These are phyloP conservation scores for Ylistrum balloti DNA, from an alignment of 1,140 invertebrate species.

Conservation along the genomic window DNA sequence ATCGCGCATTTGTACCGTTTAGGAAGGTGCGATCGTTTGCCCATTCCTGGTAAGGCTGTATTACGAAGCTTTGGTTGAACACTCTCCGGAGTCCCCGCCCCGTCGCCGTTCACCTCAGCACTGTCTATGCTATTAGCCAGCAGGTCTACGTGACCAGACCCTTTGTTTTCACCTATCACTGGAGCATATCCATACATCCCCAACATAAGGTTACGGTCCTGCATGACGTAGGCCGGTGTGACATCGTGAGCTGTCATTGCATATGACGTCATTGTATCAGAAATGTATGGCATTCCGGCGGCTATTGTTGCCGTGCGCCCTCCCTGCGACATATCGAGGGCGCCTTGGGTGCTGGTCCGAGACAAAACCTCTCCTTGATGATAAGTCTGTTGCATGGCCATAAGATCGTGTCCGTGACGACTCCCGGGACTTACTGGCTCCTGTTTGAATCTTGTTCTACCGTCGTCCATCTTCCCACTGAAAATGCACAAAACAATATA, in stretches of 20 bases:
- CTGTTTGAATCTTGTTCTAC: not conserved
- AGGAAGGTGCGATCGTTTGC: conserved; percentile 63
- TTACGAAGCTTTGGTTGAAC: not conserved
- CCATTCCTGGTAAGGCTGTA: conserved; percentile 36
- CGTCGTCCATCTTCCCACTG: not conserved
- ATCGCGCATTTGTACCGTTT: conserved; percentile 70
- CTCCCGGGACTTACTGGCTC: not conserved
- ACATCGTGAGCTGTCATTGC: not conserved
- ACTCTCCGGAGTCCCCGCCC: not conserved
- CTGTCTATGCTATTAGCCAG: not conserved
- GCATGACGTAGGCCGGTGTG: not conserved
- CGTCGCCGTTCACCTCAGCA: not conserved
- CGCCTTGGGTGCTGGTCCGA: not conserved
- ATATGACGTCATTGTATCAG: conserved; percentile 13
- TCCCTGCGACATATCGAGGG: not conserved
- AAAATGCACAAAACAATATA: not conserved
- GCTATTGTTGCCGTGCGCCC: not conserved
- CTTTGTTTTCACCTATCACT: not conserved
- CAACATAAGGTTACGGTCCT: conserved; percentile 21
- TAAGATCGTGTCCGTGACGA: not conserved
- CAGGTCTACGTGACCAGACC: not conserved
- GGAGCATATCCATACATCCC: not conserved
- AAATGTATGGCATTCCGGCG: not conserved
- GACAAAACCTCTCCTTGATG: not conserved
- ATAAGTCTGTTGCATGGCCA: conserved; percentile 1